These are phyloP conservation scores for Microctonus brassicae DNA, from an alignment of 2,888 invertebrate genomes.

Conservation along the genomic window DNA sequence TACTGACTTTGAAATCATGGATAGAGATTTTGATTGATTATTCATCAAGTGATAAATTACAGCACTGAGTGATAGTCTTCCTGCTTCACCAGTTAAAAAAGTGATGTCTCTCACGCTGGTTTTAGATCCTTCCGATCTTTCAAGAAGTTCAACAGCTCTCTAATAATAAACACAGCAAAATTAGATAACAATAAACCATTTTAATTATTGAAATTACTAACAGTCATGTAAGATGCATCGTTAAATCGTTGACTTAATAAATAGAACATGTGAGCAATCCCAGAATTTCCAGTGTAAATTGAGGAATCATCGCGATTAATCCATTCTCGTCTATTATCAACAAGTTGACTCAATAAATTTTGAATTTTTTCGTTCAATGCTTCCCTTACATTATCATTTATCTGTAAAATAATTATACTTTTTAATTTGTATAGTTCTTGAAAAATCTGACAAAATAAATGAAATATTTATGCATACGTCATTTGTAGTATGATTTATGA, in stretches of 20 bases:
- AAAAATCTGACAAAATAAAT: not conserved
- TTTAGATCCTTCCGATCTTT: slow-evolving; percentile 60
- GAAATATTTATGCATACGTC: slow-evolving; percentile 38
- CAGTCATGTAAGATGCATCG: slow-evolving; percentile 54
- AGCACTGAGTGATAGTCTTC: slow-evolving; percentile 76
- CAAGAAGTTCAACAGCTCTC: slow-evolving; percentile 70
- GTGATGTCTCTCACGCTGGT: slow-evolving; percentile 72
- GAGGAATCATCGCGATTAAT: slow-evolving; percentile 72
- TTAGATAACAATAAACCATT: not conserved
- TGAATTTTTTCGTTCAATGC: slow-evolving; percentile 69
- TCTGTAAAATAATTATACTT: slow-evolving; percentile 64
- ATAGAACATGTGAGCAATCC: slow-evolving; percentile 78
- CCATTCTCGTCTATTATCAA: slow-evolving; percentile 69
- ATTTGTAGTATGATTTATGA: slow-evolving; percentile 40
- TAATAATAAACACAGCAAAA: slow-evolving; percentile 47
- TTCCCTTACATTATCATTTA: slow-evolving; percentile 70
- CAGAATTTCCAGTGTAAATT: slow-evolving; percentile 83
- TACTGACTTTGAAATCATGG: slow-evolving; percentile 72
- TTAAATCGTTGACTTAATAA: slow-evolving; percentile 67
- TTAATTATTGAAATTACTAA: slow-evolving; percentile 39
- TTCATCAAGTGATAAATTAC: slow-evolving; percentile 74
- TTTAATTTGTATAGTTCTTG: not conserved
- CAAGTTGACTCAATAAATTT: slow-evolving; percentile 67
- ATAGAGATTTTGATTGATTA: slow-evolving; percentile 71
- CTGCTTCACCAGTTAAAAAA: slow-evolving; percentile 79